These are phyloP conservation scores for Lepidurus couesii DNA, from an alignment of 1,140 invertebrate genomes.

Conservation along the genomic window DNA sequence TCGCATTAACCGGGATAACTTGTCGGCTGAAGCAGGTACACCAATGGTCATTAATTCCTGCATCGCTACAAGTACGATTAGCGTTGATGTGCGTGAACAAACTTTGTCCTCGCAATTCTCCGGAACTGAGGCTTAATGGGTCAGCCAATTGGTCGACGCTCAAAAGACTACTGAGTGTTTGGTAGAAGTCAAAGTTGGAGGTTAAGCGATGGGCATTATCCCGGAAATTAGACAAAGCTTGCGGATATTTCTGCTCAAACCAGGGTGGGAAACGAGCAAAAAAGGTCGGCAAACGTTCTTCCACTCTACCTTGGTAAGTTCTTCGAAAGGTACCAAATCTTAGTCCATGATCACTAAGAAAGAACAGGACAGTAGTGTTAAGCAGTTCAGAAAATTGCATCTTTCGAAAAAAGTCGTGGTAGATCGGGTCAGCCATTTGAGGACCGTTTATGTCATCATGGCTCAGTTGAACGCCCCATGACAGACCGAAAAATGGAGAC, in stretches of 20 bases:
- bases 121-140: neutral
- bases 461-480: neutral
- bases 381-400: neutral
- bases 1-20: too few species aligned
- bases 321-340: conserved; percentile 48
- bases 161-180: conserved; percentile 50
- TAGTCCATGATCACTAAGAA: conserved; percentile 42
- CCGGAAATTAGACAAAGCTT: conserved; percentile 44
- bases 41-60: neutral
- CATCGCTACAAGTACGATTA: neutral
- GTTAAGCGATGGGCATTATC: conserved; percentile 62
- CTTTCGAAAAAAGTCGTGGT: neutral
- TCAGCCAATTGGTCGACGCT: neutral
- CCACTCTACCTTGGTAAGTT: conserved; percentile 50
- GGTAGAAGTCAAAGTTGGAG: conserved; percentile 75
- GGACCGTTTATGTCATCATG: neutral
- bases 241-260: conserved; percentile 44
- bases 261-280: conserved; percentile 48
- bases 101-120: neutral
- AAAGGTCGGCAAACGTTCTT: conserved; percentile 53
- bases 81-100: neutral
- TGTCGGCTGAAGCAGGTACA: neutral
- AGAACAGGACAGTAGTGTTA: neutral
- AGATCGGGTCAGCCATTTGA: neutral
- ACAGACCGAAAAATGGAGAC: neutral